Evolutionary conservation across 92 coral and sea anemone genomes (phyloP), one percentile per base, ranked within the genome.

Genomic region (Palythoa caribaeorum): DNA sequence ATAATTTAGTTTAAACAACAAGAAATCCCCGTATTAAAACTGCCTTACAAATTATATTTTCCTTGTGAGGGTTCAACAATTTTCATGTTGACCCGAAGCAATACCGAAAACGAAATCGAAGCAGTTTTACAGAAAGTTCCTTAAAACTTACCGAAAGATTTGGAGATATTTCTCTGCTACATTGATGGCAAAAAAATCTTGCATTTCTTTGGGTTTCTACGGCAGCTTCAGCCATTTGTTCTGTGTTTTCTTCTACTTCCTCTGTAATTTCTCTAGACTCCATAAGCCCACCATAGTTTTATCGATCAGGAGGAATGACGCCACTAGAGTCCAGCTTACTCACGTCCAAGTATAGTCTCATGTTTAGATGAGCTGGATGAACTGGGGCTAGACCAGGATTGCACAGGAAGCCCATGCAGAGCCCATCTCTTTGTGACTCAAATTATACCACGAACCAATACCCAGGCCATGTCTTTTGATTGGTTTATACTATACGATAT

Each of bases 211-310:
- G 89, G 50, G 74, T 90, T 90, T 92, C 94, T 11, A 94, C 98
- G 6, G 95, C 93, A 1, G 98, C 99, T 88, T 95, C 98, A 83
- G 99, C 99, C 99, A 96, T 96, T 71, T 93, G 55, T 65, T 80
- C 85, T 20, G 39, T 65, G 40, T 80, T 66, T 79, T 60, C 84
- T 59, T 47, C 21, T 59, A 44, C 72, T 40, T 79, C 84, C 55
- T 62, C 85, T 57, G 70, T 80, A 44, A 3, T 62, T 63, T 63
- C 73, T 69, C 39, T 28, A 69, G 73, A 28, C 12, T 69, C 73
- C 73, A 69, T 69, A 69, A 21, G 73, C 2, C 36, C 39, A 69
- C 73, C 73, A 69, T 69, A 69, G 73, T 69, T 69, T 69, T 44
- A 6, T 44, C 50, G 50, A 44, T 44, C 50, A 8, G 48, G 48